Conservation (phyloP, 2,113 vertebrate genomes). For the Corythaeola cristata region DNA sequence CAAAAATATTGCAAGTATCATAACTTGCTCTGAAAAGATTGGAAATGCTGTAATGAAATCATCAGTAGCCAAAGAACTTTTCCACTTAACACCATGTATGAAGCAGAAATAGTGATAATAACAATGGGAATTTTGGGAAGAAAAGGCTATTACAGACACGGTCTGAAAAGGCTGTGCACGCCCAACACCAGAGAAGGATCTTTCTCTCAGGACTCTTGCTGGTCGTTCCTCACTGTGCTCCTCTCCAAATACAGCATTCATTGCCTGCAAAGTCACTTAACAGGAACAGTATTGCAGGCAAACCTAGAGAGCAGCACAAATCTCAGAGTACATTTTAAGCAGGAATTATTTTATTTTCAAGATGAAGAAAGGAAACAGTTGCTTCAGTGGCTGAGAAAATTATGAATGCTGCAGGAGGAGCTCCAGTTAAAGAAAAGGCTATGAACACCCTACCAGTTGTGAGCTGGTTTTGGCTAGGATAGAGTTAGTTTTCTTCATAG, state of each 20-base stretch:
- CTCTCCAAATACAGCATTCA: not conserved
- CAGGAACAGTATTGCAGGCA: not conserved
- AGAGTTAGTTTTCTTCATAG: too few species aligned
- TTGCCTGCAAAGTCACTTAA: not conserved
- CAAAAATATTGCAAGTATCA: not conserved
- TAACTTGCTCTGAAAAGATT: not conserved
- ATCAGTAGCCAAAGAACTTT: not conserved
- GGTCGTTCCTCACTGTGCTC: not conserved
- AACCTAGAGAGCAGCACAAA: not conserved
- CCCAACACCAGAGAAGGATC: not conserved
- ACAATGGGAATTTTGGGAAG: not conserved
- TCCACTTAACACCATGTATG: not conserved
- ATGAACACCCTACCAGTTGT: accelerated
- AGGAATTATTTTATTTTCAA: not conserved
- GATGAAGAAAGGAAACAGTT: not conserved
- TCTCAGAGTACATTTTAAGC: not conserved
- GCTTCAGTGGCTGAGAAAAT: not conserved
- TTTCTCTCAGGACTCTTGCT: not conserved
- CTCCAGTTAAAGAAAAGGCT: not conserved
- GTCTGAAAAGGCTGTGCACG: not conserved
- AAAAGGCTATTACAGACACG: not conserved
- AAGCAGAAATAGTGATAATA: not conserved
- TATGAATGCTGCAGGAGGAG: not conserved
- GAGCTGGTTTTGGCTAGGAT: too few species aligned
- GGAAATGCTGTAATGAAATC: not conserved